Evolutionary conservation across 2,888 invertebrate species (phyloP).

Genomic region (Ferdinandea cuprea): DNA sequence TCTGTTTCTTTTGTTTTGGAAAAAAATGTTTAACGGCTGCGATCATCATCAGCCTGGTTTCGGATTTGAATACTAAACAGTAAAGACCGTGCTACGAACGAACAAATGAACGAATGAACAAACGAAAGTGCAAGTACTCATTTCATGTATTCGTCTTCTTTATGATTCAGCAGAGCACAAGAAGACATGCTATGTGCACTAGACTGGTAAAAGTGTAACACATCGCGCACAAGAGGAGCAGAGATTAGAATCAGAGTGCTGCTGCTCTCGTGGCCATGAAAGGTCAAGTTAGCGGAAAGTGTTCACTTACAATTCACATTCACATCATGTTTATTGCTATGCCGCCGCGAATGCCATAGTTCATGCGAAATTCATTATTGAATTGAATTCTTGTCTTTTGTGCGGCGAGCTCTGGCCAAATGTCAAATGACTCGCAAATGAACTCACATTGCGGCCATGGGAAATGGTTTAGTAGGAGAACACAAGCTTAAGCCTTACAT

Average conservation of each 20-base stretch:
- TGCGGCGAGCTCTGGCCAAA: constrained; percentile 59
- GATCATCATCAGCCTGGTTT: constrained; percentile 37
- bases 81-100: constrained; percentile 18
- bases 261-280: constrained; percentile 53
- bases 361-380: constrained; percentile 49
- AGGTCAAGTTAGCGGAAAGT: constrained; percentile 57
- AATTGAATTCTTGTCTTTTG: constrained; percentile 40
- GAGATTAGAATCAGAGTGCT: constrained; percentile 24
- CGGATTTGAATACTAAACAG: constrained; percentile 64
- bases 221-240: neutral
- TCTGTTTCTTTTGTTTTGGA: constrained; percentile 34
- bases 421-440: constrained; percentile 58
- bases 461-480: constrained; percentile 30
- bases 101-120: constrained; percentile 15
- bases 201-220: constrained; percentile 63
- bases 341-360: constrained; percentile 58
- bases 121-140: constrained; percentile 72
- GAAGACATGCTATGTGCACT: constrained; percentile 46
- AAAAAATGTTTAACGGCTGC: constrained; percentile 18
- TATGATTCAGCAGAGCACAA: constrained; percentile 61
- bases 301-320: constrained; percentile 6
- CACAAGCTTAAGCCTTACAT: neutral
- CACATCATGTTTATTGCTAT: no score
- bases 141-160: constrained; percentile 8
- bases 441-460: constrained; percentile 44